Conservation (phyloP, 2,888 invertebrate genomes). For the Penaeus monodon region DNA sequence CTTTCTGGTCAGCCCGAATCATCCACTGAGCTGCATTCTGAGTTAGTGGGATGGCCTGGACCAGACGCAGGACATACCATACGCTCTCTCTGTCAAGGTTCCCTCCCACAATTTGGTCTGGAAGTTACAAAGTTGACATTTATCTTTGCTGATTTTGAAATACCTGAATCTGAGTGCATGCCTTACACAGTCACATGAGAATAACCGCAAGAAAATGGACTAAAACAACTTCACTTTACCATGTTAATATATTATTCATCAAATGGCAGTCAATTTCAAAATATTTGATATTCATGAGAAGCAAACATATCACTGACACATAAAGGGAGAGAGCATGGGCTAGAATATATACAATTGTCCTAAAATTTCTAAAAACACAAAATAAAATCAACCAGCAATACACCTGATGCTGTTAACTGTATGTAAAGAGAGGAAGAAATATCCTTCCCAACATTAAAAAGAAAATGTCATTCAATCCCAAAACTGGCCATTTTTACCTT, state of each 20-base stretch:
- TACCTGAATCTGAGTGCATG: no score
- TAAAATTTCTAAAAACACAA: no score
- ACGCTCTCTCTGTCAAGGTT: conserved; percentile 46
- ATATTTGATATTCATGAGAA: no score
- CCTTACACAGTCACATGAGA: neutral
- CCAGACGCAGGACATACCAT: conserved; percentile 52
- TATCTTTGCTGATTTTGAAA: no score
- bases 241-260: neutral
- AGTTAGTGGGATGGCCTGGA: conserved; percentile 47
- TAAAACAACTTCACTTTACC: neutral
- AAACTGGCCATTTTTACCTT: conserved; percentile 40
- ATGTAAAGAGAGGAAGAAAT: no score
- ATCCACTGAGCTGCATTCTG: conserved; percentile 33
- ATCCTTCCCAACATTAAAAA: no score
- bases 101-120: conserved; percentile 45
- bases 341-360: no score
- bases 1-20: conserved; percentile 37
- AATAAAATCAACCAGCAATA: no score
- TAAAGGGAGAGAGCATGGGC: no score
- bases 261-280: no score
- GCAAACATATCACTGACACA: no score
- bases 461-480: neutral
- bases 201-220: neutral
- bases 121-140: neutral
- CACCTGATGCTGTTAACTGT: no score